Evolutionary conservation across 2,797 vertebrate genomes (phyloP).

Genomic region (Coendou prehensilis): DNA sequence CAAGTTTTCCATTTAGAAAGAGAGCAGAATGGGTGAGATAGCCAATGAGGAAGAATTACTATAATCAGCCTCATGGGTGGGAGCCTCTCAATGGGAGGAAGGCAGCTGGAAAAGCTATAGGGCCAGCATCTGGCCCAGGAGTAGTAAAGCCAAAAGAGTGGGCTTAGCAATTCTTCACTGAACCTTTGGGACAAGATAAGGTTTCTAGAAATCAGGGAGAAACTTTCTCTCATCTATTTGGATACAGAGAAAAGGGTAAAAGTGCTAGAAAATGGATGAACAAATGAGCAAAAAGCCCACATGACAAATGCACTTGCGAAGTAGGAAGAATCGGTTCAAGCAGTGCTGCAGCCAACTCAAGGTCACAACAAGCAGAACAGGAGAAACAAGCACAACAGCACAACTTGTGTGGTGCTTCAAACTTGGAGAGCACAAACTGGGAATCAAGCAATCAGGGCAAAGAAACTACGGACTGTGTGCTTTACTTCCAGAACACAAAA

Average conservation of each 20-base stretch:
- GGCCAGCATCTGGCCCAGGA: neutral
- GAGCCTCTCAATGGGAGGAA: neutral
- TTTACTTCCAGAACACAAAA: neutral
- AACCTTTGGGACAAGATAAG: neutral
- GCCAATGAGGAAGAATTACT: neutral
- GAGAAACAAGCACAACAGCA: neutral
- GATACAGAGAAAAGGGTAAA: neutral
- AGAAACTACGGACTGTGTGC: neutral
- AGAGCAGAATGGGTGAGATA: neutral
- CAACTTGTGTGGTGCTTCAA: too few relatives aligned
- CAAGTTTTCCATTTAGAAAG: conserved; percentile 50
- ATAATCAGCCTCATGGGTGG: neutral
- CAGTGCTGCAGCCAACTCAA: neutral
- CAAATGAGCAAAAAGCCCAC: neutral
- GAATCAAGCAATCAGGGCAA: neutral
- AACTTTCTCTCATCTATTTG: neutral
- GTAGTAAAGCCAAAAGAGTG: neutral
- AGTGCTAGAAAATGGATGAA: neutral
- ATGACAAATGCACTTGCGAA: neutral
- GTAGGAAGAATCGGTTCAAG: neutral
- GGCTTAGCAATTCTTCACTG: neutral
- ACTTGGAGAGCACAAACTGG: too few relatives aligned
- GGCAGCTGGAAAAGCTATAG: neutral
- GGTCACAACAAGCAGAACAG: neutral
- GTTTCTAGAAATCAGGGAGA: conserved; percentile 38